Conservation (phyloP, 2,888 invertebrate genomes). For the Sycophila texana region DNA sequence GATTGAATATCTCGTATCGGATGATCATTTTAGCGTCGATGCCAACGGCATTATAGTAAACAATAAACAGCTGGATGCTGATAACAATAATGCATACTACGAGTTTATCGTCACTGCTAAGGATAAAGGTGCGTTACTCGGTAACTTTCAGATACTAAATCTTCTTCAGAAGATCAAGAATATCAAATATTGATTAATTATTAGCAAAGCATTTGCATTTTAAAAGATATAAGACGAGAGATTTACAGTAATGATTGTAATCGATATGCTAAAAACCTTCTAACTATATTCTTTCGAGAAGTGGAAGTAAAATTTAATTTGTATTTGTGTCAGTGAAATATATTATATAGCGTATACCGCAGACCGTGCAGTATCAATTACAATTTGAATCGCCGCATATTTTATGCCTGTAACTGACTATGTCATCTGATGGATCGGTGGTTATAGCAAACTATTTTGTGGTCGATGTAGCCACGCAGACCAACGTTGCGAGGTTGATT, state of each 20-base stretch:
- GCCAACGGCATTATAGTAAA: conserved; percentile 94
- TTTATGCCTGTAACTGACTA: background rate
- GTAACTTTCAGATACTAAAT: too few relatives aligned
- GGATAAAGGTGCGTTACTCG: conserved; percentile 83
- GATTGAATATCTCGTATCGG: conserved; percentile 93
- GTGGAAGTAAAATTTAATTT: too few relatives aligned
- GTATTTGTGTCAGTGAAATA: too few relatives aligned
- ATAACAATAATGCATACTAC: conserved; percentile 97
- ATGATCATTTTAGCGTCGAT: conserved; percentile 96
- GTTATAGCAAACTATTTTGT: conserved; percentile 24
- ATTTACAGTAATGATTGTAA: too few relatives aligned
- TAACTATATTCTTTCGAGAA: too few relatives aligned
- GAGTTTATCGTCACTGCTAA: conserved; percentile 96
- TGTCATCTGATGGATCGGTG: conserved; percentile 4
- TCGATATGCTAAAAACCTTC: too few relatives aligned
- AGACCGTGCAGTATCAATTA: background rate
- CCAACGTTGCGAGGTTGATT: conserved; percentile 20
- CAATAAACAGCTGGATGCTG: conserved; percentile 94
- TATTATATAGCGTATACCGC: too few relatives aligned
- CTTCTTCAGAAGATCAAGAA: too few relatives aligned
- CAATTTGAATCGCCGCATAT: background rate
- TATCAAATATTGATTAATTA: too few relatives aligned
- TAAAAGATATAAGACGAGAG: too few relatives aligned
- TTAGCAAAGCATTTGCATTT: too few relatives aligned
- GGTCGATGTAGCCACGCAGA: background rate